Evolutionary conservation across 2,888 invertebrate species (phyloP).

Genomic region (Baronia brevicornis): DNA sequence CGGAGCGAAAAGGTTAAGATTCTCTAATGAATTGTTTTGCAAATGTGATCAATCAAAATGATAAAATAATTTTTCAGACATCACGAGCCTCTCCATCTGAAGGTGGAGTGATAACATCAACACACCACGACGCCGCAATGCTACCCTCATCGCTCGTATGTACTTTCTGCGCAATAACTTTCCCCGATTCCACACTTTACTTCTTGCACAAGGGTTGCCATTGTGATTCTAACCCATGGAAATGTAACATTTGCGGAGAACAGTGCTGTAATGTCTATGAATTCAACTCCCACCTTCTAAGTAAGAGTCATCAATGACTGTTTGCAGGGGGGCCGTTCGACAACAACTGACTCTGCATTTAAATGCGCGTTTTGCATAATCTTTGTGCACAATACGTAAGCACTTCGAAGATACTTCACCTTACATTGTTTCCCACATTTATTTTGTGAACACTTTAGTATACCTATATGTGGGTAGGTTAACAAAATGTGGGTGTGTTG

Average conservation of each 20-base stretch:
- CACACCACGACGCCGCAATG: slow-evolving; percentile 76
- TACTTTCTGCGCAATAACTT: slow-evolving; percentile 93
- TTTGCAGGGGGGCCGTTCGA: slow-evolving; percentile 69
- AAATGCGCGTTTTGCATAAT: slow-evolving; percentile 46
- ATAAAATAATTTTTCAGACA: slow-evolving; percentile 34
- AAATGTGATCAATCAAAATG: no score
- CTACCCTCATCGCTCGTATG: slow-evolving; percentile 82
- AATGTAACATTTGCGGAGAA: slow-evolving; percentile 98
- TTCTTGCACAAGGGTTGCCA: slow-evolving; percentile 98
- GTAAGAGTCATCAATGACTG: slow-evolving; percentile 92
- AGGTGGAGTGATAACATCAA: slow-evolving; percentile 82
- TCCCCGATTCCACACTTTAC: slow-evolving; percentile 96
- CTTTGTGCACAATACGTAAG: slow-evolving; percentile 50
- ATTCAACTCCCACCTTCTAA: slow-evolving; percentile 96
- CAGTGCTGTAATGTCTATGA: slow-evolving; percentile 96
- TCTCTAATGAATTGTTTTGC: no score
- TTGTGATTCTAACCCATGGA: slow-evolving; percentile 96
- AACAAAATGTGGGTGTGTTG: no score
- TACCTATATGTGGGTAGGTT: no score
- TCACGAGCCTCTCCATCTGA: slow-evolving; percentile 66
- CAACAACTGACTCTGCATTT: slow-evolving; percentile 43
- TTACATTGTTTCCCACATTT: slow-evolving; percentile 19
- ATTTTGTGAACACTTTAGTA: slow-evolving; percentile 16
- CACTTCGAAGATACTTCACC: slow-evolving; percentile 57
- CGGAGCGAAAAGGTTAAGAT: no score